Conservation (phyloP, 1,140 invertebrate species). For the Drosophila setifemur region DNA sequence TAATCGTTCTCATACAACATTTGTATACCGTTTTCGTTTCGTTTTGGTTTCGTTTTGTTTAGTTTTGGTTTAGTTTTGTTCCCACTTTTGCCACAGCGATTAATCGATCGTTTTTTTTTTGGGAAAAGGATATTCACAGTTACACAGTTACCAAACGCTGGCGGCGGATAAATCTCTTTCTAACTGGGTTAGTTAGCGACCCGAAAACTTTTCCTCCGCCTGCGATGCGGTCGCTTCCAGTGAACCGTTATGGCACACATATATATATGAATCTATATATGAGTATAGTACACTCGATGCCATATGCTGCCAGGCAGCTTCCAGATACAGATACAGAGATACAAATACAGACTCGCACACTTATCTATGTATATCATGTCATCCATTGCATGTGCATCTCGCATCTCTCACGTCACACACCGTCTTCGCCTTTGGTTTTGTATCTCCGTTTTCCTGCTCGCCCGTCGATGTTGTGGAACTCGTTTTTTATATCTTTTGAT, state of each 20-base stretch:
- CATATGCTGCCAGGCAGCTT: slow-evolving; percentile 26
- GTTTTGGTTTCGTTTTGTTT: background rate
- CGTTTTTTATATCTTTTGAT: slow-evolving; percentile 64
- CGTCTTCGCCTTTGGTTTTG: background rate
- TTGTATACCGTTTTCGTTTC: slow-evolving; percentile 3
- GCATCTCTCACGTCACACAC: slow-evolving; percentile 24
- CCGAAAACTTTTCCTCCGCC: slow-evolving; percentile 31
- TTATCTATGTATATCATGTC: slow-evolving; percentile 45
- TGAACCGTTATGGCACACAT: slow-evolving; percentile 32
- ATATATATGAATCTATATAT: background rate
- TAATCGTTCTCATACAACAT: background rate
- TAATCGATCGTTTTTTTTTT: slow-evolving; percentile 16
- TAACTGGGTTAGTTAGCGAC: slow-evolving; percentile 36
- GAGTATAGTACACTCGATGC: background rate
- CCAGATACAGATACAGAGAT: background rate
- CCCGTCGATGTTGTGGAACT: slow-evolving; percentile 54
- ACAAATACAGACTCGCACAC: background rate
- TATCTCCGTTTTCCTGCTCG: slow-evolving; percentile 20
- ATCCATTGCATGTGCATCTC: slow-evolving; percentile 57
- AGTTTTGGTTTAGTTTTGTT: no score
- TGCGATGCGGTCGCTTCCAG: no score
- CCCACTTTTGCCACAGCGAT: background rate
- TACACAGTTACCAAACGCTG: slow-evolving; percentile 19
- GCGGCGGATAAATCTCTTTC: slow-evolving; percentile 13
- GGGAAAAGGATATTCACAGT: slow-evolving; percentile 33